Evolutionary conservation across 2,113 vertebrate genomes (phyloP).

Genomic region (Athene cunicularia): DNA sequence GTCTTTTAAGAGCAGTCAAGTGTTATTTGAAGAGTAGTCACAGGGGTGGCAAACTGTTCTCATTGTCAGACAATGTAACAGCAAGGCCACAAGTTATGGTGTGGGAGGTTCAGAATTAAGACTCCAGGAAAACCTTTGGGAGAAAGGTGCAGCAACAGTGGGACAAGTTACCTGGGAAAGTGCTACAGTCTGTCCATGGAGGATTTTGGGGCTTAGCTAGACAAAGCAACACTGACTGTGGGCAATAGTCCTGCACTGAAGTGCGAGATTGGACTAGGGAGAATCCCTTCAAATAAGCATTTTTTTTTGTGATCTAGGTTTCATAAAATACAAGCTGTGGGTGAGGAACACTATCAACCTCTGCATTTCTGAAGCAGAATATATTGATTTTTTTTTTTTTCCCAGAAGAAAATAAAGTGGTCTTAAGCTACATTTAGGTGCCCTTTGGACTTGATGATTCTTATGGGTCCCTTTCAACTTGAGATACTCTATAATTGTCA

Average conservation of each 20-base stretch:
- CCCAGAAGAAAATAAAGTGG: background rate
- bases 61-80: background rate
- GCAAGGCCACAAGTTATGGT: background rate
- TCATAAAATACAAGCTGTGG: background rate
- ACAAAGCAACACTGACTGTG: background rate
- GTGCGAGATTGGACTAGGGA: background rate
- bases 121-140: background rate
- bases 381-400: background rate
- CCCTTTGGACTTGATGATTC: background rate
- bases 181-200: fast-evolving
- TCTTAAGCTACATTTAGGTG: background rate
- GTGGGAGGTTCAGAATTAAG: background rate
- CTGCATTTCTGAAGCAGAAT: background rate
- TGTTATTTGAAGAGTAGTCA: background rate
- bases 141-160: background rate
- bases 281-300: background rate
- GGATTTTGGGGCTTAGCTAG: background rate
- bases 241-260: background rate
- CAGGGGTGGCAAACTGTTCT: background rate
- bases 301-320: background rate
- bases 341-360: background rate
- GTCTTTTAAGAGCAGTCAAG: background rate
- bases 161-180: background rate
- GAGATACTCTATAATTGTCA: background rate
- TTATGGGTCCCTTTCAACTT: background rate